Base-by-base conservation (phyloP, 2,113 vertebrate species). In the Myocastor coypus region DNA sequence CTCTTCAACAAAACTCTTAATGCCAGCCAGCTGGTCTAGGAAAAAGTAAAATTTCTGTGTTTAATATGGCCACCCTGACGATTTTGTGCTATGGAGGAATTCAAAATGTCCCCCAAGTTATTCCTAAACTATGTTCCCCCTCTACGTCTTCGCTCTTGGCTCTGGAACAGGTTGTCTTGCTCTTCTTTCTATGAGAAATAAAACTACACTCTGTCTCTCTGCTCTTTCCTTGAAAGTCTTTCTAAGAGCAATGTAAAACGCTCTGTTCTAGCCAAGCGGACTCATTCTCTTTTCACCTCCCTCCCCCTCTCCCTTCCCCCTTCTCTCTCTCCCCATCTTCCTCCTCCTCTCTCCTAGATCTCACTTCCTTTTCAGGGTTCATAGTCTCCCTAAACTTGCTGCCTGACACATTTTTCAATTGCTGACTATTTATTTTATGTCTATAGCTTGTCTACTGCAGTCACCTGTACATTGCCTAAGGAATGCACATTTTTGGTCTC, bases 1-100 rank as follows among this genome's bases (percentile, higher is more conserved):
- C 92, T 96, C 94, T 68, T 14, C 50, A 84, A 24, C 34, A 52
- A 92, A 95, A 93, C 52, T 94, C 57, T 37, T 61, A 77, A 97
- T 52, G 46, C 63, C 55, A 77, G 52, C 34, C 89, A 95, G 26
- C 71, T 95, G 64, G 75, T 64, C 63, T 73, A 95, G 26, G 13
- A 94, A 85, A 94, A 95, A 66, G 91, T 78, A 90, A 86, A 89
- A 86, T n/a, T 90, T 34, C 50, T 71, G 57, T 34, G 30, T 37
- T 97, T 30, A 80, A 81, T 80, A 85, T 61, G 94, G 37, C 40
- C 83, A 96, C 40, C 9, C 13, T 52, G 9, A 1, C 92, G 37
- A 24, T 32, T 91, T 85, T 55, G 61, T 61, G 28, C 64, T 89
- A 10, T 71, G 57, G 46, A 86, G 86, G 34, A 32, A 17, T 82